A percentile compares a stretch with the other conserved stretches of the same genome.
These are phyloP conservation scores for Clanis bilineata DNA, from an alignment of 2,888 invertebrate species.

Conservation along the genomic window DNA sequence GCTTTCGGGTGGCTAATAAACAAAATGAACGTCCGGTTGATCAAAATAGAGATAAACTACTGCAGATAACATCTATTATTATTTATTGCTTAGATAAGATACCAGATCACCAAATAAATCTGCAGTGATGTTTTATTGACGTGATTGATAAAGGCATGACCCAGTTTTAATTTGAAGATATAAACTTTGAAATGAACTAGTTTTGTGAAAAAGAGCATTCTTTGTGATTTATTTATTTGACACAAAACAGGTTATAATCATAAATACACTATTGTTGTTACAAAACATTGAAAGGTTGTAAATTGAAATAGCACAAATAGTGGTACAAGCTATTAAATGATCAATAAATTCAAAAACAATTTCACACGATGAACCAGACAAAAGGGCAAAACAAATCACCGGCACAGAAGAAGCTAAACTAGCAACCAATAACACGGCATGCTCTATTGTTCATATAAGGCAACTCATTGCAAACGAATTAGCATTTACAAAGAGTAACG, in stretches of 20 bases:
- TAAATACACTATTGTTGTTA: no score
- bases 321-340: not conserved
- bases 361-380: not conserved
- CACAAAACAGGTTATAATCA: no score
- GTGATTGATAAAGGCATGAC: not conserved
- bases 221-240: no score
- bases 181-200: not conserved
- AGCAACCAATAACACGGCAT: constrained; percentile 18
- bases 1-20: constrained; percentile 6
- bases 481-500: constrained; percentile 26
- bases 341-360: not conserved
- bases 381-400: not conserved
- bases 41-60: constrained; percentile 3
- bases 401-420: not conserved
- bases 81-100: constrained; percentile 8
- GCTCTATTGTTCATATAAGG: constrained; percentile 30
- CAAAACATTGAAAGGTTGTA: no score
- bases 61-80: not conserved
- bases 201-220: not conserved
- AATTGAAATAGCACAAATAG: no score
- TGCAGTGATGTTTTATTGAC: not conserved
- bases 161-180: not conserved
- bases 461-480: constrained; percentile 26
- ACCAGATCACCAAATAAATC: constrained; percentile 10
- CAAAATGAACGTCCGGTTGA: not conserved